Base-by-base conservation (phyloP, 2,113 vertebrate species). In the Siniperca knerii region DNA sequence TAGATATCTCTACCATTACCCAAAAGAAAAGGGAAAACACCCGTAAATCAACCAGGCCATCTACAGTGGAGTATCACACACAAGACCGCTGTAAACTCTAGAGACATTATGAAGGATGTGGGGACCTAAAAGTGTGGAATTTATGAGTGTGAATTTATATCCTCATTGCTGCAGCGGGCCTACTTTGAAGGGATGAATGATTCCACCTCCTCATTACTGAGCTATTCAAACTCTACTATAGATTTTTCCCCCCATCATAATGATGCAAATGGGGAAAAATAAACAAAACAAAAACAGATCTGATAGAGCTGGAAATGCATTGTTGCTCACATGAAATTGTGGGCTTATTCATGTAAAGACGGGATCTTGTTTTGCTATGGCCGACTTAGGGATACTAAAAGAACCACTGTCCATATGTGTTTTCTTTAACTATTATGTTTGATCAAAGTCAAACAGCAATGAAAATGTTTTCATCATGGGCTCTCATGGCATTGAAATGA, bases 171-270 rank as follows among this genome's bases (percentile, higher is more conserved):
- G 90, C 87, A 72, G 85, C 40, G 90, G 89, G 91, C 77, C 88
- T 92, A 70, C 81, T 92, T 87, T 90, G 90, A 92, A 92, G 77
- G 78, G 78, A 90, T 91, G 93, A 94, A 92, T 91, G 92, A 93
- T 93, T 93, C 87, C 82, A 85, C 86, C 86, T 84, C 79, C 91
- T 94, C 91, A 93, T 93, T 94, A 93, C 72, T 1, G 82, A 88
- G 91, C 90, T 88, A 92, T 93, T 93, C 92, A 93, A 91, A 92
- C 89, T 87, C 87, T 35, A 65, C 87, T 79, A 87, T 89, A 77
- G 92, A 90, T 90, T 89, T 80, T 79, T 79, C 54, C 52, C 33
- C 62, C 16, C 70, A 1, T 85, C 83, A 90, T 93, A 92, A 93
- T 88, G 89, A 90, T 89, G 92, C 92, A 92, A 91, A 92, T 92